phyloP scores from a whole-genome alignment of 2,113 vertebrate genomes.

The Marcusenius ussheri region DNA sequence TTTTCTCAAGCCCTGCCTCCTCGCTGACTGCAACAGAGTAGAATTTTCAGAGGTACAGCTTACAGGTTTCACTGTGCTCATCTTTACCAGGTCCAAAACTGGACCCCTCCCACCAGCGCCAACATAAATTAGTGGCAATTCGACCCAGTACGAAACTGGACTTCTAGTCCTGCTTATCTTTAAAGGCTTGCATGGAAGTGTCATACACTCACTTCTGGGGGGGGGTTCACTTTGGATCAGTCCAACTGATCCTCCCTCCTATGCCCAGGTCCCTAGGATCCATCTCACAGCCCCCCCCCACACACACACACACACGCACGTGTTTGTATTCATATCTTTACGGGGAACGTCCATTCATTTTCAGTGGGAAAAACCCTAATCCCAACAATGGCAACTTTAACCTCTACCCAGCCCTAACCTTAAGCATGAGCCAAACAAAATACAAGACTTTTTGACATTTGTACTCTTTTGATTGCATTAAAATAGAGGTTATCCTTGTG shows the following conservation, averaged over 20 bases:
- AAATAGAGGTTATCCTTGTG: not conserved
- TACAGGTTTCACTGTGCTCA: not conserved
- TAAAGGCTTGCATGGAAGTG: constrained; percentile 29
- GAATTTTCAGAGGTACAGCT: not conserved
- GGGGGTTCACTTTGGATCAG: constrained; percentile 5
- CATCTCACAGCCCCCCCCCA: not conserved
- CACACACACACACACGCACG: not conserved
- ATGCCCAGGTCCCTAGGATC: not conserved
- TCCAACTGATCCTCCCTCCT: not conserved
- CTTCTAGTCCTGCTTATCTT: constrained; percentile 3
- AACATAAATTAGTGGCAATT: not conserved
- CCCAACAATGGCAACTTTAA: not conserved
- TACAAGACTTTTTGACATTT: not conserved
- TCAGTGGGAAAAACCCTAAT: not conserved
- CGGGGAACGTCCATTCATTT: not conserved
- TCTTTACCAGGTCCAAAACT: not conserved
- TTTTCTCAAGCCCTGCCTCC: not conserved
- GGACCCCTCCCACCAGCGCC: not conserved
- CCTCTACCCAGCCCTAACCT: not conserved
- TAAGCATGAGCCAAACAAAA: not conserved
- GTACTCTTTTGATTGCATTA: not conserved
- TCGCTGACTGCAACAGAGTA: not conserved
- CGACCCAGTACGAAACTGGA: not conserved
- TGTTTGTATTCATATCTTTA: not conserved
- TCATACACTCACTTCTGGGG: constrained; percentile 5